Base-by-base conservation (phyloP, 2,113 vertebrate species). In the Zeus faber region DNA sequence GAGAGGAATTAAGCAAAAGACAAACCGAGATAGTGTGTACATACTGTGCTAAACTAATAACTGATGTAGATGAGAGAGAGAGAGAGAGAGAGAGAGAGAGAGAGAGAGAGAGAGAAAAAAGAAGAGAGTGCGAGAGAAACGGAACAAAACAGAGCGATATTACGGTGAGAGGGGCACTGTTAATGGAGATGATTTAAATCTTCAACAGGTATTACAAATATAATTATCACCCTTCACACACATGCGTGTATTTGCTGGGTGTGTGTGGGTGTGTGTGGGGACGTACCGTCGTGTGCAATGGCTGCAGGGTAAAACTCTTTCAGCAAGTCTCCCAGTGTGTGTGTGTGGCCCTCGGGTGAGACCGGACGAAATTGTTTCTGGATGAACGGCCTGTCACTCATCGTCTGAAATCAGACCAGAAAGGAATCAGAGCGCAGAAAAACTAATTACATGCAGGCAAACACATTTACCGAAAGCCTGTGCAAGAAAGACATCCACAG, bases 331-430 rank as follows among this genome's bases (percentile, higher is more conserved):
- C 93, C 93, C 21, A 99, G 83, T 1, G 94, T 96, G 72, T 93
- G 91, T 14, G 86, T 25, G 7, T 89, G 89, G 58, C 96, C 95
- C 70, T 97, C 94, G 49, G 88, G 55, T 53, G 93, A 89, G 80
- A 93, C 37, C 4, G 97, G 96, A 27, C 96, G 95, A 84, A 97
- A 98, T 14, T 93, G 89, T 74, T 95, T 99, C 89, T 99, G 97
- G 82, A 98, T 92, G 85, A 97, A 99, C 48, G 96, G 96, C 44
- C 92, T 85, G 52, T 98, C 93, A 47, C 90, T 93, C 33, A 87
- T 90, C 10, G 92, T 90, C 97, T 99, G 82, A 27, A 72, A 54
- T 1, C 18, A 54, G 43, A 31, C 59, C 6, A 21, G 31, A 49
- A 11, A 45, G 39, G 35, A 54, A 74, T n/a, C 2, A 59, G 5